Conservation (phyloP, 2,797 vertebrate genomes). For the Coregonus ussuriensis region DNA sequence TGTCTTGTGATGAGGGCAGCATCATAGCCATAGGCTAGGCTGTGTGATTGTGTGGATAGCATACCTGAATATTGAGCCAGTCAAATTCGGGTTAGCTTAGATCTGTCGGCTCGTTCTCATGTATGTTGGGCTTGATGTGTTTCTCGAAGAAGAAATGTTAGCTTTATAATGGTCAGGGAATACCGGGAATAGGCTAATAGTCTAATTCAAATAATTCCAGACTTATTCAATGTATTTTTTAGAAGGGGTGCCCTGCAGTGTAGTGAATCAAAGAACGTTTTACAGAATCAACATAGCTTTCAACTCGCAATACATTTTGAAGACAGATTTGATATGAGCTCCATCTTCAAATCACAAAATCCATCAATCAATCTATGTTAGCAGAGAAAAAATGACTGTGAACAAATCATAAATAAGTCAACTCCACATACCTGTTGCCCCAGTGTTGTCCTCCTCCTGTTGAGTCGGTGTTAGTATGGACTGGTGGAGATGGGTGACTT, state of each 20-base stretch:
- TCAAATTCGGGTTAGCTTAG: too few species aligned
- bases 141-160: too few species aligned
- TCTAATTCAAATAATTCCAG: not conserved
- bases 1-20: too few species aligned
- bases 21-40: too few species aligned
- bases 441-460: constrained; percentile 16
- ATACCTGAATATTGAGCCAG: too few species aligned
- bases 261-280: not conserved
- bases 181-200: not conserved
- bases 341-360: not conserved
- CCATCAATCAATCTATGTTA: not conserved
- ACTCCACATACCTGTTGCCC: constrained; percentile 47
- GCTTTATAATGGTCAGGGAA: too few species aligned
- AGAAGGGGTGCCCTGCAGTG: not conserved
- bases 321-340: not conserved
- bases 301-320: not conserved
- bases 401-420: not conserved
- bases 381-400: not conserved
- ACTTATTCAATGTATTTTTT: not conserved
- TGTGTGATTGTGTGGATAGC: too few species aligned
- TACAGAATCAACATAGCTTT: not conserved
- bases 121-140: too few species aligned
- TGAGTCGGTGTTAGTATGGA: constrained; percentile 26
- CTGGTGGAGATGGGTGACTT: constrained; percentile 21
- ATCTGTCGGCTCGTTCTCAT: too few species aligned